Evolutionary conservation across 2,888 invertebrate species (phyloP), one percentile per base, ranked within the genome.

Genomic region (Brachynemurus nebulosus): DNA sequence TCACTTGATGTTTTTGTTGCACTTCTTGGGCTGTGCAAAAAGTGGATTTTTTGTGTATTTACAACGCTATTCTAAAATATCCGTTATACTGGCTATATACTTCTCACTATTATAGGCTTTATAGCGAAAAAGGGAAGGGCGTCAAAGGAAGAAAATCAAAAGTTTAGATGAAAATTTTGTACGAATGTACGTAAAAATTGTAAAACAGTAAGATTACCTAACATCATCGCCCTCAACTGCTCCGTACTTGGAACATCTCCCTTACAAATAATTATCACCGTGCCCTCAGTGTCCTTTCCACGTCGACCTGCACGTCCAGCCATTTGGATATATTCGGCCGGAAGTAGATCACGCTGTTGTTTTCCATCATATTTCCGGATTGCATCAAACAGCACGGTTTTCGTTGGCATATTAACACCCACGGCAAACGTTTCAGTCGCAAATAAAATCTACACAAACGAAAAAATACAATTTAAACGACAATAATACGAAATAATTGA

Each of bases 391-490:
- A 97, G 82, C 0, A 99, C 98, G 0, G 96, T 96, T 12, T 93
- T 74, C 0, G 98, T 93, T 0, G 98, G 98, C 98, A 99, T 99
- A 65, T 98, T 99, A 2, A 99, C 93, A 1, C 98, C 98, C 95
- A 98, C 97, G 0, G 98, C 96, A 64, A 98, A 99, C 1, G 98
- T 99, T 69, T 98, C 98, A 1, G 98, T 99, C 0, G 98, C 97
- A 67, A 98, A 97, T 4, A 98, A 67, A 39, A 97, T 72, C 80
- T 90, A 68, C 2, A 74, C 72, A 69, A 68, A 48, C 18, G 23
- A 23, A 4, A 50, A 48, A 47, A 42, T 41, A 35, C 42, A 40
- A 48, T 45, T 40, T 38, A 44, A 17, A 17, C 20, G 19, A 21
- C 17, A 34, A 18, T n/a, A 25, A 19, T 35, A 27, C n/a, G n/a